Conservation (phyloP, 2,797 vertebrate species). For the Pipistrellus kuhlii region DNA sequence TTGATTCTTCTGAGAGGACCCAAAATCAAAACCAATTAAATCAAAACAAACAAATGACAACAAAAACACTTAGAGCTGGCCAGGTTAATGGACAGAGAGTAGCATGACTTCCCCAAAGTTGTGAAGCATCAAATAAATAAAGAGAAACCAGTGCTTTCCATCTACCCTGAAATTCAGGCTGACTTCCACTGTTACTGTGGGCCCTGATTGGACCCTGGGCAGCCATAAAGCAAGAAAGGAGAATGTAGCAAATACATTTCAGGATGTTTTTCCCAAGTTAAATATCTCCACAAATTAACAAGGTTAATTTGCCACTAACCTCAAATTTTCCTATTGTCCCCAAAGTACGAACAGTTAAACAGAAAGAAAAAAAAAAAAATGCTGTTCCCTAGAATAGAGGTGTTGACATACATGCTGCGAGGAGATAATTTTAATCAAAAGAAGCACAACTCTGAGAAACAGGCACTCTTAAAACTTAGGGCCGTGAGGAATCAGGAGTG, state of each 20-base stretch:
- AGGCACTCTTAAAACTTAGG: slow-evolving; percentile 79
- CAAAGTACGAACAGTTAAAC: neutral
- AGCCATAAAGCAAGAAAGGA: neutral
- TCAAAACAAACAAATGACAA: slow-evolving; percentile 7
- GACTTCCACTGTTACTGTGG: neutral
- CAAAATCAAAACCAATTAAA: neutral
- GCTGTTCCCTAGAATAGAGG: neutral
- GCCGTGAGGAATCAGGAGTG: slow-evolving; percentile 82
- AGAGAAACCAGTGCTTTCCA: neutral
- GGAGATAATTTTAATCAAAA: slow-evolving; percentile 75
- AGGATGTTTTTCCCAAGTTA: neutral
- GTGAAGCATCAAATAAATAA: neutral
- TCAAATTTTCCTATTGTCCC: slow-evolving; percentile 27
- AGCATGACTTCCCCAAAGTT: neutral
- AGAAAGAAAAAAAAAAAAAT: neutral
- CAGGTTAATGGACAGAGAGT: neutral
- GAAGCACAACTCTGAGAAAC: slow-evolving; percentile 81
- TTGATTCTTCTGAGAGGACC: neutral
- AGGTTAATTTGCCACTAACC: slow-evolving; percentile 8
- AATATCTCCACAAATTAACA: slow-evolving; percentile 11
- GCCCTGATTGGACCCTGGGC: neutral
- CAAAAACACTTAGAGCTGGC: neutral
- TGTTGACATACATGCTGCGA: neutral
- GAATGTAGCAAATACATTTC: neutral
- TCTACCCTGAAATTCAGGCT: neutral